A percentile compares a stretch with the other conserved stretches of the same genome.
Conservation (phyloP, 2,113 vertebrate species). For the Strix uralensis region DNA sequence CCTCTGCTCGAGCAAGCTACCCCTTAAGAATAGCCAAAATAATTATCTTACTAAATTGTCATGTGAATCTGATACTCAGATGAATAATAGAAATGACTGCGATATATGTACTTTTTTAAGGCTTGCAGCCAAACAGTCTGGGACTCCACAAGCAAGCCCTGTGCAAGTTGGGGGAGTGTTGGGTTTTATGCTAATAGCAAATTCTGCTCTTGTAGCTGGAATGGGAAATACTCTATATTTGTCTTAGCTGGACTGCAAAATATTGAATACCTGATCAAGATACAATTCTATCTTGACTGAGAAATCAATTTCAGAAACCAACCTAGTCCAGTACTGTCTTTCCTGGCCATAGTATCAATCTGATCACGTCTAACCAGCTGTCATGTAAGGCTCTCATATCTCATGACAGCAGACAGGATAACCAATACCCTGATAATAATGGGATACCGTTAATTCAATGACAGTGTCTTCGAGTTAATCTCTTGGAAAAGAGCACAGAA, state of each 20-base stretch:
- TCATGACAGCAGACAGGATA: constrained; percentile 34
- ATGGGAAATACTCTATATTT: constrained; percentile 14
- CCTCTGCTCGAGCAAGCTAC: neutral
- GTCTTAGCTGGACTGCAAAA: constrained; percentile 17
- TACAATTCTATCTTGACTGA: constrained; percentile 28
- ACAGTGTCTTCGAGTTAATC: neutral
- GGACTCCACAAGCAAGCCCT: neutral
- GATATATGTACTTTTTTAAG: neutral
- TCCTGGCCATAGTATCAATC: neutral
- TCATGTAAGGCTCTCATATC: constrained; percentile 27
- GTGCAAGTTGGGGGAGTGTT: rapidly evolving
- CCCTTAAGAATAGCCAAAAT: neutral
- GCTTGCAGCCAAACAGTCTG: neutral
- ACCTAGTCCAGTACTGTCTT: neutral
- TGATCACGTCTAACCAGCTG: neutral
- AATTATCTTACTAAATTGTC: neutral
- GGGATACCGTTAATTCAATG: constrained; percentile 6
- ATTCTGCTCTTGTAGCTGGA: neutral
- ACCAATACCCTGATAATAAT: constrained; percentile 33
- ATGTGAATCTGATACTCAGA: neutral
- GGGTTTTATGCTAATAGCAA: neutral
- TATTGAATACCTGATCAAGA: constrained; percentile 42
- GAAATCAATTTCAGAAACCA: constrained; percentile 42
- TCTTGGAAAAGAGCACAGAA: neutral
- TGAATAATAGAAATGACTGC: neutral